Base-by-base conservation (phyloP, 2,113 vertebrate species). In the Silurus meridionalis region DNA sequence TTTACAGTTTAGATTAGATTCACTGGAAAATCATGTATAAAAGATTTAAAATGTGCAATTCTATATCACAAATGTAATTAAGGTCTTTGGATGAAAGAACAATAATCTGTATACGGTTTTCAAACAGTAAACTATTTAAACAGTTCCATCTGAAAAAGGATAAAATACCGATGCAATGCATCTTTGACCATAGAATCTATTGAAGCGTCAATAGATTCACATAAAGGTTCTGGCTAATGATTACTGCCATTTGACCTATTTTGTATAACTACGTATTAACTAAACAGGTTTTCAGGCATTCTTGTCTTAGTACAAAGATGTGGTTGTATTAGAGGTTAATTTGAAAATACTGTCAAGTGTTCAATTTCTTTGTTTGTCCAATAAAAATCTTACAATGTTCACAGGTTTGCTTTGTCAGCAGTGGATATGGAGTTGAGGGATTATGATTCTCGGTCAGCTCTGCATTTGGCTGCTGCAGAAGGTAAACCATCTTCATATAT, bases 381-480 rank as follows among this genome's bases (percentile, higher is more conserved):
- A 37, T 58, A 4, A 1, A 57, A 11, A 52, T 85, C 23, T 52
- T 25, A 3, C 55, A 37, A 8, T 63, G 6, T 86, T 63, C 8
- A 6, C 88, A 97, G 97, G 91, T 96, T 96, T 92, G 96, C 97
- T 58, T 92, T 97, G 37, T 97, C 96, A 57, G 94, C 94, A 14
- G 94, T 96, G 91, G 92, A 96, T 90, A 97, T 97, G 97, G 95
- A 97, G 86, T 93, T 96, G 93, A 95, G 91, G 85, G 96, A 97
- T 91, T 97, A 97, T 25, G 96, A 97, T 89, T 95, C 94, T 15
- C 95, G 97, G 82, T 96, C 97, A 8, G 95, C 96, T 25, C 92
- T 97, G 46, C 97, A 97, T 78, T 87, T 97, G 9, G 95, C 96
- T 64, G 95, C 97, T 11, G 94, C 96, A 79, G 96, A 97, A 95